Base-by-base conservation (phyloP, 2,888 invertebrate species). In the Dastarcus helophoroides region DNA sequence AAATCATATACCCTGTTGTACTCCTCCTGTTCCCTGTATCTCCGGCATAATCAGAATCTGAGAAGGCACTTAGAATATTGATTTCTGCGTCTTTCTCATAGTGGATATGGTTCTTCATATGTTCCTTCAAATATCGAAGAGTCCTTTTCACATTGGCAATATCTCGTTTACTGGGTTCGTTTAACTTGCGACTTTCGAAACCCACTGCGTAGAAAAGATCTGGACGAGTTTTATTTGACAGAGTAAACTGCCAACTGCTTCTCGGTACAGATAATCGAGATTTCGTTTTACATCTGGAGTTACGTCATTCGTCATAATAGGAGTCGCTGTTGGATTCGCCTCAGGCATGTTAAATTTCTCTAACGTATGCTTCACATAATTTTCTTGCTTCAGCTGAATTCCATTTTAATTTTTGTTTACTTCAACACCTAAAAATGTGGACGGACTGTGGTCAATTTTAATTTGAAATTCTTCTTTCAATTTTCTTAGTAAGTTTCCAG, bases 31-130 rank as follows among this genome's bases (percentile, higher is more conserved):
- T n/a, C n/a, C n/a, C n/a, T n/a, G n/a, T n/a, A 16, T 39, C 41
- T 11, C 42, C 43, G n/a, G 37, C 38, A 37, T 36, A 43, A 17
- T 43, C 39, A 9, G 36, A 28, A 19, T 42, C 43, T 31, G 38
- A 29, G 16, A 35, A 39, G 25, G 29, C 37, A 5, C 10, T 33
- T 19, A 38, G 15, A 30, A 34, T 29, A 23, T 23, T 15, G n/a
- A 13, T 21, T n/a, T 29, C 14, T 24, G 13, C 16, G 14, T 9
- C 10, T n/a, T 23, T 22, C 14, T 9, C 10, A 12, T 14, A 26
- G 7, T 10, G 5, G 10, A 26, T 26, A 11, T 17, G 16, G 12
- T 26, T 12, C 6, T 11, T 8, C 11, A 10, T 26, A 10, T 15
- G 9, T 4, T 7, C 3, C 16, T 10, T 3, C 12, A 15, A 6